Percentiles rank a stretch among this genome's conserved stretches.
Evolutionary conservation across 2,113 vertebrate genomes (phyloP).

Genomic region (Zapornia atra): DNA sequence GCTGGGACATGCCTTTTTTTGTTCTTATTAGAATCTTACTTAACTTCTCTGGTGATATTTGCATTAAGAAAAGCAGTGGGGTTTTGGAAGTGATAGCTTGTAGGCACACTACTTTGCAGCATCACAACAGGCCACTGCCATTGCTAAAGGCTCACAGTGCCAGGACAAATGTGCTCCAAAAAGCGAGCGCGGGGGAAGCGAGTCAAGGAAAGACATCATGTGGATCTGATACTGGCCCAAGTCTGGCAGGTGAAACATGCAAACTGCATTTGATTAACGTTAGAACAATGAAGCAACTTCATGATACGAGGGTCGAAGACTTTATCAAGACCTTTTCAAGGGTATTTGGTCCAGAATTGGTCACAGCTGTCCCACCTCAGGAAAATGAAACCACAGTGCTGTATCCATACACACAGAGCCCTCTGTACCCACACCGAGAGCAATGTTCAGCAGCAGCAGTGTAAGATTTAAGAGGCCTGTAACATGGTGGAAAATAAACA

Average conservation of each 20-base stretch:
- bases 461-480: not conserved
- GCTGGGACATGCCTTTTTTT: not conserved
- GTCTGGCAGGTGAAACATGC: not conserved
- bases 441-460: not conserved
- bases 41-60: not conserved
- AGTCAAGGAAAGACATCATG: not conserved
- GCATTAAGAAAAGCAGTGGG: not conserved
- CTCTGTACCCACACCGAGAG: not conserved
- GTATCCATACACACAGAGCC: not conserved
- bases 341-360: not conserved
- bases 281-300: not conserved
- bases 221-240: not conserved
- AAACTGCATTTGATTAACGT: not conserved
- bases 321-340: not conserved
- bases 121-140: not conserved
- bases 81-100: not conserved
- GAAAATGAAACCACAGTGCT: not conserved
- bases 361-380: not conserved
- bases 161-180: not conserved
- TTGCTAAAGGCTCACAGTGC: not conserved
- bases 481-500: not conserved
- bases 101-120: not conserved
- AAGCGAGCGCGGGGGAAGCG: not conserved
- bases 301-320: accelerated
- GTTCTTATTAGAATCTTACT: not conserved